Evolutionary conservation across 1,140 invertebrate species (phyloP).

Genomic region (Drosophila jambulina): DNA sequence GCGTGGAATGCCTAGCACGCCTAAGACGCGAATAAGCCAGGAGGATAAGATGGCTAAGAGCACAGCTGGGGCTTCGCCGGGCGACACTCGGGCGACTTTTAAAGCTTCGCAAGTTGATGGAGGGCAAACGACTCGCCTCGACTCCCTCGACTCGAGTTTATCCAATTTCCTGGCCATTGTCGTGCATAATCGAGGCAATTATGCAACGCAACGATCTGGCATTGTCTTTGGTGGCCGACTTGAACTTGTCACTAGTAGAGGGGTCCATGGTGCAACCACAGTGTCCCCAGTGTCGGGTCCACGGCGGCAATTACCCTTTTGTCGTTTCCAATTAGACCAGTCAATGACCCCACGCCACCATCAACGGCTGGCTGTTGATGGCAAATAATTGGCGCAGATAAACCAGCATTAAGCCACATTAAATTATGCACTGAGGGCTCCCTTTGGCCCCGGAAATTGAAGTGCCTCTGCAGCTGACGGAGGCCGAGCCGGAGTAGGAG

Average conservation of each 20-base stretch:
- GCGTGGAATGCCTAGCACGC: slow-evolving; percentile 4
- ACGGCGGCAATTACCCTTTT: slow-evolving; percentile 38
- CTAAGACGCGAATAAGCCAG: slow-evolving; percentile 33
- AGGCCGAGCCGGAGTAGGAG: slow-evolving; percentile 1
- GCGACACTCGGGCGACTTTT: slow-evolving; percentile 25
- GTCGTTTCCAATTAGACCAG: slow-evolving; percentile 52
- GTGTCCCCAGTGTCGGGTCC: slow-evolving; percentile 3
- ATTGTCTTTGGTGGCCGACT: slow-evolving; percentile 24
- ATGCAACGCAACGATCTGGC: slow-evolving; percentile 47
- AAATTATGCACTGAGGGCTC: slow-evolving; percentile 64
- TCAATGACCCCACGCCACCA: slow-evolving; percentile 49
- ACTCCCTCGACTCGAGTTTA: slow-evolving; percentile 3
- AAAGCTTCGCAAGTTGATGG: slow-evolving; percentile 32
- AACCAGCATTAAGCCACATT: slow-evolving; percentile 64
- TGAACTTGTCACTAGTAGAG: slow-evolving; percentile 28
- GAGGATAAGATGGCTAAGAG: slow-evolving; percentile 43
- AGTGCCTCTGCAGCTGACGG: slow-evolving; percentile 31
- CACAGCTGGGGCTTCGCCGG: slow-evolving; percentile 36
- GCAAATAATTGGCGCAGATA: slow-evolving; percentile 61
- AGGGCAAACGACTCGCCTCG: neutral
- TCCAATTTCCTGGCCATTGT: slow-evolving; percentile 22
- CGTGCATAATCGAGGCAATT: slow-evolving; percentile 47
- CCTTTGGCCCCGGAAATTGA: slow-evolving; percentile 19
- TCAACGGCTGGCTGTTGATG: slow-evolving; percentile 31
- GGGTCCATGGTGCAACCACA: slow-evolving; percentile 16